A percentile compares a stretch with the other conserved stretches of the same genome.
phyloP scores from a whole-genome alignment of 1,140 invertebrate genomes.

The Drosophila parabipectinata region DNA sequence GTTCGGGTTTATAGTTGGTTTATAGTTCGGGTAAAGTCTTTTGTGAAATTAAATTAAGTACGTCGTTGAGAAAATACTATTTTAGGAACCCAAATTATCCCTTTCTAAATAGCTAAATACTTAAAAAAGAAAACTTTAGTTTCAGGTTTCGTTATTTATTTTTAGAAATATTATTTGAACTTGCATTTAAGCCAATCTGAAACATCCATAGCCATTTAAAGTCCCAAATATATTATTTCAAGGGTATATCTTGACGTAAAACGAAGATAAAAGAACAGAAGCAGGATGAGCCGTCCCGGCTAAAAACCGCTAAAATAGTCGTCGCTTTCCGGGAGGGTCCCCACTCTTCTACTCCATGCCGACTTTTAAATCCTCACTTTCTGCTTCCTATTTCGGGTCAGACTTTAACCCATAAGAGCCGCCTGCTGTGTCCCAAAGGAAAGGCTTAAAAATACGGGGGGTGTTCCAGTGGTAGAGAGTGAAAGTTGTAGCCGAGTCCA shows the following conservation, averaged over 20 bases:
- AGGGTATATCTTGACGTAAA: slow-evolving; percentile 11
- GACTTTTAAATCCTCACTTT: slow-evolving; percentile 16
- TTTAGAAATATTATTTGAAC: too few relatives aligned
- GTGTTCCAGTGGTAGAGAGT: slow-evolving; percentile 26
- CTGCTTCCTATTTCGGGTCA: slow-evolving; percentile 3
- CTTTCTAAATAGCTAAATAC: too few relatives aligned
- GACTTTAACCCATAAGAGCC: slow-evolving; percentile 18
- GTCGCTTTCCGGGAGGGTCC: slow-evolving; percentile 28
- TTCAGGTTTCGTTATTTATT: too few relatives aligned
- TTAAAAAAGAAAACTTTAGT: too few relatives aligned
- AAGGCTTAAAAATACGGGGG: slow-evolving; percentile 22
- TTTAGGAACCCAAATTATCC: too few relatives aligned
- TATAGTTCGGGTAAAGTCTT: too few relatives aligned
- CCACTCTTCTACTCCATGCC: slow-evolving; percentile 13
- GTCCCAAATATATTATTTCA: neutral
- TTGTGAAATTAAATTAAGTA: too few relatives aligned
- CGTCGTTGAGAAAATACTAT: too few relatives aligned
- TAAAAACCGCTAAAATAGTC: slow-evolving; percentile 60
- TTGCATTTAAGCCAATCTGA: too few relatives aligned
- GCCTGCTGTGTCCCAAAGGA: slow-evolving; percentile 43
- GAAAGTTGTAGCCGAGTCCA: slow-evolving; percentile 58
- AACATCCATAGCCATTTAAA: too few relatives aligned
- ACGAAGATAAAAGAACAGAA: neutral
- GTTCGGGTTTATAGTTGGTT: too few relatives aligned
- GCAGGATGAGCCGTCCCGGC: slow-evolving; percentile 43